Base-by-base conservation (phyloP, 2,888 invertebrate species). In the Hirtodrosophila duncani region DNA sequence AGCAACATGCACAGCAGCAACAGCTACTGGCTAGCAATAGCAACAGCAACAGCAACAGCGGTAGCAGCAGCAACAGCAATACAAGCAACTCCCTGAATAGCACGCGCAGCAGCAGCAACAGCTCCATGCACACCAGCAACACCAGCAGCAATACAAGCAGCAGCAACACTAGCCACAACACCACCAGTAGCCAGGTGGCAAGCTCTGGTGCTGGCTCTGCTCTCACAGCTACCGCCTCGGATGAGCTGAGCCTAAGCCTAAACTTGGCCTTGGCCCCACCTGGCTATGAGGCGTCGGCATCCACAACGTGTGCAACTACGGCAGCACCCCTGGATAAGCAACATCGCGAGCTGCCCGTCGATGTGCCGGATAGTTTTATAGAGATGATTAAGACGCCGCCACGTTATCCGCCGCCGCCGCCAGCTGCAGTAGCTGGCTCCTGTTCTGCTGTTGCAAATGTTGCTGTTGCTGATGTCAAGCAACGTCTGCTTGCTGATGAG, bases 281-380 rank as follows among this genome's bases (percentile, higher is more conserved):
- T 0, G 83, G 84, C 53, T 86, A 84, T 44, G 87, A 86, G 53
- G 45, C 83, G 34, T 61, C 78, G n/a, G 56, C 33, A 36, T 8
- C 38, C 39, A 4, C 30, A 34, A 3, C 45, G 39, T 4, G 44
- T 51, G 2, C 70, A 46, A 53, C 31, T 43, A 3, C 30, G 56
- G 33, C 36, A 42, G 16, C 30, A 48, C 70, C 74, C 6, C 34
- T 71, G 23, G 36, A 51, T 3, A 86, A 85, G 51, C 87, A 88
- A n/a, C n/a, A n/a, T 75, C 88, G 91, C 57, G 92, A 92, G 85
- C 88, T 92, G 89, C 94, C 96, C 2, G 95, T 96, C 50, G 96
- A 96, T 87, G 95, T 95, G 63, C 96, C 96, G 3, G 95, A 94
- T 61, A 91, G 92, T 81, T 96, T 96, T 88, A 91, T 95, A 63